A percentile compares a stretch with the other conserved stretches of the same genome.
These are phyloP conservation scores for Pachypeltis micranthus DNA, from an alignment of 1,140 invertebrate genomes.

Conservation along the genomic window DNA sequence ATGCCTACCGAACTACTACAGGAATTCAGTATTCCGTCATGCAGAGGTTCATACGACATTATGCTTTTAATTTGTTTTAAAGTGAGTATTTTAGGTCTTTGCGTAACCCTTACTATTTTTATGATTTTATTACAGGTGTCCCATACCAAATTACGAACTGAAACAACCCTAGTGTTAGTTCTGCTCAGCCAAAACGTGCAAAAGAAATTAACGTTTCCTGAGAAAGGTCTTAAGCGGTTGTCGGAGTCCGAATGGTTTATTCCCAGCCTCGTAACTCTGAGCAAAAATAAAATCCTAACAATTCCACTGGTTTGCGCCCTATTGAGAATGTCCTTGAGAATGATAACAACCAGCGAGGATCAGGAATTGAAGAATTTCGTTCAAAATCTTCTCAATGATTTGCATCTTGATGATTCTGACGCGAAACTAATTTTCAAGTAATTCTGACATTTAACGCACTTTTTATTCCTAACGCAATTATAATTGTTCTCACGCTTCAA, in stretches of 20 bases:
- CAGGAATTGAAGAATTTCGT: constrained; percentile 25
- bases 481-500: constrained; percentile 11
- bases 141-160: constrained; percentile 12
- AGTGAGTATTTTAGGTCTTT: too few relatives aligned
- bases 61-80: too few relatives aligned
- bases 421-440: constrained; percentile 33
- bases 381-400: constrained; percentile 39
- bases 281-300: constrained; percentile 39
- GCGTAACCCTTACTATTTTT: too few relatives aligned
- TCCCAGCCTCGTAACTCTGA: constrained; percentile 38
- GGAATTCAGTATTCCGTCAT: too few relatives aligned
- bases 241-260: constrained; percentile 40
- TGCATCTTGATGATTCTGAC: constrained; percentile 40
- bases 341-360: background rate
- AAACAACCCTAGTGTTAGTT: constrained; percentile 19
- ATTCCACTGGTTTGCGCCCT: constrained; percentile 42
- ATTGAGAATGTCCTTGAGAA: constrained; percentile 32
- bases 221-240: constrained; percentile 39
- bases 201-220: constrained; percentile 33
- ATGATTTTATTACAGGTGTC: constrained; percentile 16
- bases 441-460: too few relatives aligned
- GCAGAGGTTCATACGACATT: too few relatives aligned
- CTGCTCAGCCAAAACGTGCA: constrained; percentile 17
- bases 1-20: too few relatives aligned
- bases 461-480: constrained; percentile 3